Evolutionary conservation across 2,797 vertebrate species (phyloP), one percentile per base, ranked within the genome.

Genomic region (Halcyon chelicuti): DNA sequence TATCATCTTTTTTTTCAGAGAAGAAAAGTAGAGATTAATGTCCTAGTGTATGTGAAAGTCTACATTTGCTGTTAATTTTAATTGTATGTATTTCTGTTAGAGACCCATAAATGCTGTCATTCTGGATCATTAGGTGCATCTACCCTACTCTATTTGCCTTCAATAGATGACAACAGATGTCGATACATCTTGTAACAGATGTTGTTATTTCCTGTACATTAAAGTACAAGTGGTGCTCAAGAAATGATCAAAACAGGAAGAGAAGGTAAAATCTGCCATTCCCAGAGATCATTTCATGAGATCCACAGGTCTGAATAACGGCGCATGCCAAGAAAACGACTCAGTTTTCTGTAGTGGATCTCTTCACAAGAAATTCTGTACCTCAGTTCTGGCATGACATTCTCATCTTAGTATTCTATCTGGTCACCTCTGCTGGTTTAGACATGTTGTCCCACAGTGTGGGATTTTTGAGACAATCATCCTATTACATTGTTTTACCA

Each of bases 131-230:
- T 77, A 81, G 39, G 76, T 2, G 0, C 55, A 85, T 54, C 71
- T 52, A 58, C n/a, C 29, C 62, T 51, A 20, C 39, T 35, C 33
- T 80, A 58, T 90, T 74, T 93, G 39, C 68, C 65, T 87, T 75
- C 90, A 46, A 26, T 67, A 73, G 42, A n/a, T 83, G 75, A 57
- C 47, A 91, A 52, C 63, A 85, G 71, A 76, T 91, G 74, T 80
- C 88, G 35, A 66, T 82, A 74, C 35, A 31, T 74, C 74, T 79
- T 79, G 51, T 46, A 85, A 77, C 89, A 91, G 89, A 82, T 93
- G 67, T 62, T 81, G 60, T 57, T 57, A 65, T 60, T 94, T 89
- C 85, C 79, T 80, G 33, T 67, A 58, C 33, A 16, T 71, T 85
- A 14, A 94, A 91, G 40, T 80, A 65, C 6, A 77, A 88, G 68